Base-by-base conservation (phyloP, 2,113 vertebrate genomes). In the Leucoraja erinaceus region DNA sequence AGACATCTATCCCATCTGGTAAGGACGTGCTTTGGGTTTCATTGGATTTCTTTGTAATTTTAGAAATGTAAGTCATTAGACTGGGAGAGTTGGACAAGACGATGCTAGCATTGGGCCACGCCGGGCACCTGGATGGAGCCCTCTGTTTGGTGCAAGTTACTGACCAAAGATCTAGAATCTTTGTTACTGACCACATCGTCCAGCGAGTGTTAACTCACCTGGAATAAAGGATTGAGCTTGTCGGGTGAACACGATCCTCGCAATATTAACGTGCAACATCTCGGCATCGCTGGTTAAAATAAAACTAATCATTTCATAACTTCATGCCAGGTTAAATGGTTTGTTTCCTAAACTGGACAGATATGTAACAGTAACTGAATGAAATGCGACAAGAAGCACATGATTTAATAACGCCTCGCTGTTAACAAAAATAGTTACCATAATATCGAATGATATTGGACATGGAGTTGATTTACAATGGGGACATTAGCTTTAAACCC, bases 1-100 rank as follows among this genome's bases (percentile, higher is more conserved):
- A 72, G 88, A 66, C 88, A 91, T 47, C 66, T 91, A 7, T 10
- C 88, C 47, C 88, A 91, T 28, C 66, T 91, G 88, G 88, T 91
- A 72, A 91, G 88, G 31, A 72, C 22, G 25, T 61, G 22, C 47
- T 28, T 59, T 81, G 47, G 70, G 28, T 63, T 31, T 31, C 16
- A 63, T 31, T 33, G 11, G n/a, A 6, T 86, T 86, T 83, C 22
- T 0, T 83, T 83, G 20, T 11, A 56, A 22, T 28, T 54, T 18
- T 54, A 9, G 79, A 59, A 6, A 11, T 56, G 14, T 25, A 54
- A 54, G 8, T 22, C 5, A 8, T 22, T 72, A 72, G 16, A 72
- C 22, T 72, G 14, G 16, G 70, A 5, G 70, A 72, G 70, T 66
- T 66, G 25, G 12, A 56, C 47, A 61, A n/a, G 81, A 59, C 22